Evolutionary conservation across 2,797 vertebrate genomes (phyloP), one percentile per base, ranked within the genome.

Genomic region (Notoglanidium macrostoma): DNA sequence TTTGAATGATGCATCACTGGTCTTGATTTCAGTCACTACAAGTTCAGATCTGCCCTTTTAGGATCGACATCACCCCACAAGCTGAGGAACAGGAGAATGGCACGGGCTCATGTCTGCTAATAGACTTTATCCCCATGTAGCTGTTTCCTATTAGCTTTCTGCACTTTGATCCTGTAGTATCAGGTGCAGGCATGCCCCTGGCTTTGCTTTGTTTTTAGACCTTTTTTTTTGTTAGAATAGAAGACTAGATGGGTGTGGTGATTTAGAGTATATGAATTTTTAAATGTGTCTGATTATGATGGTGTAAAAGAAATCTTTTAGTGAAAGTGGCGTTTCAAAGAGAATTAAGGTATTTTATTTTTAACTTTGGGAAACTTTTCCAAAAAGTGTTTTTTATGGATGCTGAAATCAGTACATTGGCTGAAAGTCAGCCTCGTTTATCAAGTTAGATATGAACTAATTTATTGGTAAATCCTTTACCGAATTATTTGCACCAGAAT

Each of bases 21-120:
- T 95, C 92, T 95, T 94, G 94, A 54, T 95, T 95, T 92, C 95
- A 96, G 95, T 93, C 94, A 92, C 93, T 92, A 93, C 93, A 95
- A 94, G 93, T 93, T 93, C 68, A 84, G 88, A 40, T 94, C 94
- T 90, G 92, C 94, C 92, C 94, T 95, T 90, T 94, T 95, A 92
- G 91, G 95, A 95, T 96, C 95, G 94, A 95, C 94, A 85, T 92
- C 95, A 89, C 93, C 95, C 92, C 93, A 84, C 92, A 95, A 93
- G 93, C 95, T 92, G 93, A 96, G 96, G 95, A 96, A 96, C 93
- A 86, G 68, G 44, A 57, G 65, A 21, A 78, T 83, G 65, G 68
- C 83, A 74, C 1, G 1, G 9, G 67, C n/a, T 68, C 17, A 51
- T 65, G 72, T 10, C 35, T 46, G 68, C 68, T 49, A 32, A 46